Conservation (phyloP, 2,113 vertebrate genomes). For the Phyllopteryx taeniolatus region DNA sequence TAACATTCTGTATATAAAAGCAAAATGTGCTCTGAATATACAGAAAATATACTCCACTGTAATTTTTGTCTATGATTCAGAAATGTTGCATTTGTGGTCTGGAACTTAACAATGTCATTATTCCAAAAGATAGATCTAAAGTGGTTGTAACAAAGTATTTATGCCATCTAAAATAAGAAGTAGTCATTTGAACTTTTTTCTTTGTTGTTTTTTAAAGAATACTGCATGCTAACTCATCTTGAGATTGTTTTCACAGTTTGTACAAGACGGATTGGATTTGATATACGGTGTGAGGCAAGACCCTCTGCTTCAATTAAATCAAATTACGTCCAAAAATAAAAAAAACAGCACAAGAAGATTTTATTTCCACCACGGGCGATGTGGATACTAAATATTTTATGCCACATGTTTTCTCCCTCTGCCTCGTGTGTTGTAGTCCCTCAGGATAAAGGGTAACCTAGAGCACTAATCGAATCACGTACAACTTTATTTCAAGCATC, state of each 20-base stretch:
- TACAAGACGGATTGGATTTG: neutral
- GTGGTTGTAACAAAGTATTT: neutral
- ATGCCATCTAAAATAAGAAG: neutral
- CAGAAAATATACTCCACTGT: no score
- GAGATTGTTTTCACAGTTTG: neutral
- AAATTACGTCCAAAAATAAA: slow-evolving; percentile 11
- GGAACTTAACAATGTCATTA: neutral
- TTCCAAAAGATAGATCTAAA: neutral
- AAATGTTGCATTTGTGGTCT: neutral
- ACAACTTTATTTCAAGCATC: neutral
- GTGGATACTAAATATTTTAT: neutral
- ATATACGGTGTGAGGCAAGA: neutral
- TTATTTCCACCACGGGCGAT: neutral
- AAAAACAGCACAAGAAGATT: slow-evolving; percentile 10
- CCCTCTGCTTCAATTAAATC: slow-evolving; percentile 9
- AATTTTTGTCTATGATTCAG: neutral
- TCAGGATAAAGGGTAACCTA: neutral
- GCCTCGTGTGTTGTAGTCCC: neutral
- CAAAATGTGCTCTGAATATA: no score
- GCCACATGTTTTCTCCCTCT: neutral
- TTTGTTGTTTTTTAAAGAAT: neutral
- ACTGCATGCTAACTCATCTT: neutral
- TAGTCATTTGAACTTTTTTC: neutral
- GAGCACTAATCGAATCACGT: neutral
- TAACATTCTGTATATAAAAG: no score